Percentiles rank a stretch among this genome's conserved stretches.
Evolutionary conservation across 2,888 invertebrate species (phyloP).

Genomic region (Ametastegia equiseti): DNA sequence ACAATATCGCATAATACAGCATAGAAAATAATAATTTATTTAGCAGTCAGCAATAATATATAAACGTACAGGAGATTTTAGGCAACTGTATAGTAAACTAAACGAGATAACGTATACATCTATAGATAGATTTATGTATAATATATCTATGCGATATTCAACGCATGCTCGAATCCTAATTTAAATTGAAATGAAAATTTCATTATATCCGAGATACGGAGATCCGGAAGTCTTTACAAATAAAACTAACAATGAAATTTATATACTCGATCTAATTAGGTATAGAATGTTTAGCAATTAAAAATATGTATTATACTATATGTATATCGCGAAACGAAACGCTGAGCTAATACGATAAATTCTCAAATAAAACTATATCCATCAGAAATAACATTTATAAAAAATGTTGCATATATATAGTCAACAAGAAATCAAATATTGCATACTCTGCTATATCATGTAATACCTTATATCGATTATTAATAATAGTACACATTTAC

Average conservation of each 20-base stretch:
- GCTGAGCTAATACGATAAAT: slow-evolving; percentile 3
- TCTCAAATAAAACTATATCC: slow-evolving; percentile 55
- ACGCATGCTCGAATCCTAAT: not conserved
- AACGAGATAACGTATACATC: slow-evolving; percentile 4
- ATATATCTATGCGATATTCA: not conserved
- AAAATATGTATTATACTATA: too few relatives aligned
- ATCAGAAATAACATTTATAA: slow-evolving; percentile 65
- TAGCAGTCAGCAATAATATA: slow-evolving; percentile 62
- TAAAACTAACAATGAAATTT: not conserved
- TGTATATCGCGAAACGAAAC: not conserved
- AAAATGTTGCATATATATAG: slow-evolving; percentile 63
- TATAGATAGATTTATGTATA: not conserved
- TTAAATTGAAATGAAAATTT: not conserved
- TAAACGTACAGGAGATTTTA: slow-evolving; percentile 64
- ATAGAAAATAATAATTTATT: slow-evolving; percentile 75
- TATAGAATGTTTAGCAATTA: too few relatives aligned
- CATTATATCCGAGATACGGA: not conserved
- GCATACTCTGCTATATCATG: slow-evolving; percentile 49
- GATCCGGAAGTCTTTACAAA: not conserved
- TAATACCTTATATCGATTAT: slow-evolving; percentile 7
- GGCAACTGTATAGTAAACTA: slow-evolving; percentile 32
- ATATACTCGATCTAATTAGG: slow-evolving; percentile 20
- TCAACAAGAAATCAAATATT: slow-evolving; percentile 53
- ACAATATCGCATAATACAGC: slow-evolving; percentile 59
- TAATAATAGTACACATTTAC: slow-evolving; percentile 23